Evolutionary conservation across 2,113 vertebrate species (phyloP).

Genomic region (Corythornis cristatus): DNA sequence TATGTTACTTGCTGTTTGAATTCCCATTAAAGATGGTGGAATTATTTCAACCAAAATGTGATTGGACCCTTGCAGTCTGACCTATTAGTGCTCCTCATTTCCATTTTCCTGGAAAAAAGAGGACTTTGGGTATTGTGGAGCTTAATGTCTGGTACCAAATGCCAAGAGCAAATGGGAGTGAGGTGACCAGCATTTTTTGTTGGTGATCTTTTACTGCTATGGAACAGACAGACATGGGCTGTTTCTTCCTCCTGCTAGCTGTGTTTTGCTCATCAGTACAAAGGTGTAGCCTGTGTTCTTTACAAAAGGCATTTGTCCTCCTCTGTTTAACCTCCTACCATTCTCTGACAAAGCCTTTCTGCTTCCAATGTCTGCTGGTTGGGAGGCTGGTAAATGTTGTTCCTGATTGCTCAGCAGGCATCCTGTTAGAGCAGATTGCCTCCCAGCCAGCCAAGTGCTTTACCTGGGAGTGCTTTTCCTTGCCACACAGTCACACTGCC

Average conservation of each 20-base stretch:
- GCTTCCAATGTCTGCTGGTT: not conserved
- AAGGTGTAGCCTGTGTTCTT: not conserved
- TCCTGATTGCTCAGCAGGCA: constrained; percentile 53
- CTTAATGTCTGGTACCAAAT: not conserved
- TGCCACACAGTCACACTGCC: constrained; percentile 8
- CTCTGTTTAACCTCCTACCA: not conserved
- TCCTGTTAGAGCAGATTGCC: constrained; percentile 29
- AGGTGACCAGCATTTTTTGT: not conserved
- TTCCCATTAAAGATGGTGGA: not conserved
- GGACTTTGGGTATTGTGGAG: not conserved
- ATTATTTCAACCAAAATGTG: not conserved
- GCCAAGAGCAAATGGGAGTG: not conserved
- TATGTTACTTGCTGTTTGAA: not conserved
- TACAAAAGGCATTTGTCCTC: not conserved
- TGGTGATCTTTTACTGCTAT: not conserved
- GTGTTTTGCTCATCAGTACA: not conserved
- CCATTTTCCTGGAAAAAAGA: not conserved
- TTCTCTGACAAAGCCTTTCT: not conserved
- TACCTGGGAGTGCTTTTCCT: not conserved
- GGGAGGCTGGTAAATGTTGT: constrained; percentile 26
- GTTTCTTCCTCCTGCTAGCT: not conserved
- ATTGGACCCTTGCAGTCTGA: not conserved
- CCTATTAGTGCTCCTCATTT: not conserved
- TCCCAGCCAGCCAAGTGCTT: constrained; percentile 10
- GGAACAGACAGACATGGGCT: not conserved